phyloP scores from a whole-genome alignment of 2,113 vertebrate genomes.

The Chloropsis hardwickii region DNA sequence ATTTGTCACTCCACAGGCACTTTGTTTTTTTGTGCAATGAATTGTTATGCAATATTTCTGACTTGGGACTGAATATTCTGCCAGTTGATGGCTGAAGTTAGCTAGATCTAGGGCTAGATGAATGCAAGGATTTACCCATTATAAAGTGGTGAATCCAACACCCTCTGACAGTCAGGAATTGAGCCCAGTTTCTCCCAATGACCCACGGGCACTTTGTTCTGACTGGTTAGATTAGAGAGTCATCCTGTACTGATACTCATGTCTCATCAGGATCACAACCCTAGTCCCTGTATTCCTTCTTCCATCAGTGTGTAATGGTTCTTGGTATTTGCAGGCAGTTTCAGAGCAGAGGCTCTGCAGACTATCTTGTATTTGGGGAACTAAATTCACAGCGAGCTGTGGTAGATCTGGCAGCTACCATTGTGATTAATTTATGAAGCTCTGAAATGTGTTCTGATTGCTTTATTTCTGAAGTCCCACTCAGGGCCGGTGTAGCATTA shows the following conservation, averaged over 20 bases:
- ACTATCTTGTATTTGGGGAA: background rate
- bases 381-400: background rate
- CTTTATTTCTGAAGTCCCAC: background rate
- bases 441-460: background rate
- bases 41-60: background rate
- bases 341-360: background rate
- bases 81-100: background rate
- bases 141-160: background rate
- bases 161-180: background rate
- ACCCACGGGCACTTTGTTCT: rapidly evolving
- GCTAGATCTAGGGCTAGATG: background rate
- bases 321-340: background rate
- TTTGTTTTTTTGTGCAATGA: background rate
- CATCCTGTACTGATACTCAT: background rate
- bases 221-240: background rate
- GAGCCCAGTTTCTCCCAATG: background rate
- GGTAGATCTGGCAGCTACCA: background rate
- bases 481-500: background rate
- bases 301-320: background rate
- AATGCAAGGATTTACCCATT: background rate
- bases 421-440: background rate
- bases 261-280: background rate
- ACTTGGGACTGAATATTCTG: background rate
- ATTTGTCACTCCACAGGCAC: background rate
- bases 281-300: background rate